Evolutionary conservation across 2,113 vertebrate genomes (phyloP).

Genomic region (Isurus oxyrinchus): DNA sequence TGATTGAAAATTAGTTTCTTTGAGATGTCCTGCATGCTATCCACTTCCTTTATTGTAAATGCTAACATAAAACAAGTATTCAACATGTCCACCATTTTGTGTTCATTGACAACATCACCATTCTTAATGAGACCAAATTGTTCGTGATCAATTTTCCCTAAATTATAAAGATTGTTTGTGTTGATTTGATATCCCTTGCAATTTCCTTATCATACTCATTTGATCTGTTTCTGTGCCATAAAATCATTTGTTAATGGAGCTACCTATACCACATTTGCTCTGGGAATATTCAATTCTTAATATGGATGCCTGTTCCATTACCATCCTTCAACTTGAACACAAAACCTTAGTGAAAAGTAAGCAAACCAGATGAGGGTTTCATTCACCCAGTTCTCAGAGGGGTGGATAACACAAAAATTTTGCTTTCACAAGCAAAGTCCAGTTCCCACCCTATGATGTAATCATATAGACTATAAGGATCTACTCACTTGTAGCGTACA

Average conservation of each 20-base stretch:
- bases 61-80: too few species aligned
- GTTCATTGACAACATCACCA: too few species aligned
- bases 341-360: not conserved
- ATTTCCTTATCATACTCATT: too few species aligned
- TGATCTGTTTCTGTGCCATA: not conserved
- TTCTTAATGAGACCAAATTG: too few species aligned
- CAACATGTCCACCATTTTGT: too few species aligned
- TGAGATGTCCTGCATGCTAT: too few species aligned
- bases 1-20: too few species aligned
- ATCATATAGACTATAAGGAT: not conserved
- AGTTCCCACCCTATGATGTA: not conserved
- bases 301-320: not conserved
- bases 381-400: not conserved
- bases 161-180: too few species aligned
- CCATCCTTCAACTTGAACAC: not conserved
- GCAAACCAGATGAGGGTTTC: not conserved
- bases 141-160: too few species aligned
- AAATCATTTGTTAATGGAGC: not conserved
- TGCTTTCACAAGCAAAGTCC: not conserved
- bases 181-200: too few species aligned
- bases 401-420: not conserved
- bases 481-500: not conserved
- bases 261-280: not conserved
- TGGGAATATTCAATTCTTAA: not conserved
- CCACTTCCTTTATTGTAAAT: too few species aligned